phyloP scores from a whole-genome alignment of 2,113 vertebrate species.

The Colistium nudipinnis region DNA sequence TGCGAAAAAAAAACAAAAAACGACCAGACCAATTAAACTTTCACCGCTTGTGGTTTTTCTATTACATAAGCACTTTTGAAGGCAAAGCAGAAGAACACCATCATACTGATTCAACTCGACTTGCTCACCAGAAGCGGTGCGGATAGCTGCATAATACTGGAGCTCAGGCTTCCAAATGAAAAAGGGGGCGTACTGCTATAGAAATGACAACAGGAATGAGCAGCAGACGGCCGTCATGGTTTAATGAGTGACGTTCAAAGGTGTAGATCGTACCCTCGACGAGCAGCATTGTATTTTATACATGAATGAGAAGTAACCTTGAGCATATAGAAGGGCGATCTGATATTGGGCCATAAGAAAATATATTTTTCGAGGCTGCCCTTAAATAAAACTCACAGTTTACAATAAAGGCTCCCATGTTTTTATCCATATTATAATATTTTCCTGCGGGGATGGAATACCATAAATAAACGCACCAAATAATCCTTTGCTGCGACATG shows the following conservation, averaged over 20 bases:
- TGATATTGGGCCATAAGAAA: neutral
- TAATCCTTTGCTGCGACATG: neutral
- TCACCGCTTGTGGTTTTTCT: neutral
- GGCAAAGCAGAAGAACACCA: neutral
- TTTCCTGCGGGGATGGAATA: slow-evolving; percentile 1
- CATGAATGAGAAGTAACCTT: too few species aligned
- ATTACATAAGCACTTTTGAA: slow-evolving; percentile 1
- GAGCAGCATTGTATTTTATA: too few species aligned
- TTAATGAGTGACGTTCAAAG: too few species aligned
- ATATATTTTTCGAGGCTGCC: neutral
- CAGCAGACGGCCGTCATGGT: too few species aligned
- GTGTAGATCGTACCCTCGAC: too few species aligned
- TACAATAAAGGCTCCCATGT: neutral
- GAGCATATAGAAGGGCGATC: too few species aligned
- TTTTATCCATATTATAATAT: slow-evolving; percentile 4
- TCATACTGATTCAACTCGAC: neutral
- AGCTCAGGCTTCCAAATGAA: too few species aligned
- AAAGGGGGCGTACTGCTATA: too few species aligned
- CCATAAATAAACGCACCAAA: neutral
- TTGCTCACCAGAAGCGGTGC: neutral
- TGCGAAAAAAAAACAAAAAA: too few species aligned
- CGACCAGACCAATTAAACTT: neutral
- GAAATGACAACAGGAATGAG: too few species aligned
- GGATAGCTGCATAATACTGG: neutral
- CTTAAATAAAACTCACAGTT: neutral